These are phyloP conservation scores for Phengaris arion DNA, from an alignment of 2,888 invertebrate genomes.

Conservation along the genomic window DNA sequence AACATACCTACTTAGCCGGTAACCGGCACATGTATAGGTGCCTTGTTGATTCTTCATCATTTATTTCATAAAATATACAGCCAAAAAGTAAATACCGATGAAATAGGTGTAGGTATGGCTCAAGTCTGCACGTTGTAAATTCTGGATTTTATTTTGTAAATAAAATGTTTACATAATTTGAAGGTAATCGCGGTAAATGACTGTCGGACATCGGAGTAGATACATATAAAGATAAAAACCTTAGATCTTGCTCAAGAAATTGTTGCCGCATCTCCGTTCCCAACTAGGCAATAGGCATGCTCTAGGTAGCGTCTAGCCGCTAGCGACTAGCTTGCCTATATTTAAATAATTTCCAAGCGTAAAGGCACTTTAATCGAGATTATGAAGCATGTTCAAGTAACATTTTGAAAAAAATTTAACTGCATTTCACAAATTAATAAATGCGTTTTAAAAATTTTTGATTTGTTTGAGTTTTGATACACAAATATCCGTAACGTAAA, in stretches of 20 bases:
- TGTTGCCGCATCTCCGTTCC: constrained; percentile 11
- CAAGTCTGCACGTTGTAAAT: not conserved
- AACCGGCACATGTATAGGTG: no score
- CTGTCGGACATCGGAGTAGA: not conserved
- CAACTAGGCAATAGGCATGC: constrained; percentile 10
- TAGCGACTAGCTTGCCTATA: not conserved
- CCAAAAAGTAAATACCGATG: no score
- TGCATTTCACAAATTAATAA: no score
- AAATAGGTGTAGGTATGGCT: not conserved
- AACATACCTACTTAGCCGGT: no score
- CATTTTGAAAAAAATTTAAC: no score
- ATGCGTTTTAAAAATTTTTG: no score
- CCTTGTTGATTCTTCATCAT: no score
- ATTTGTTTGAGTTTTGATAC: no score
- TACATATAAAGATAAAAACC: not conserved
- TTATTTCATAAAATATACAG: no score
- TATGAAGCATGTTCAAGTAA: not conserved
- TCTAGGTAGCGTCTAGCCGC: not conserved
- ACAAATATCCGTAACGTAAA: no score
- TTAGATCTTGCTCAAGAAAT: not conserved
- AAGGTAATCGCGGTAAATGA: not conserved
- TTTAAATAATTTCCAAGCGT: not conserved
- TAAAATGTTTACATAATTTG: not conserved
- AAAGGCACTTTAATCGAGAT: not conserved
- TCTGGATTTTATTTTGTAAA: not conserved